Evolutionary conservation across 2,797 vertebrate species (phyloP), one percentile per base, ranked within the genome.

Genomic region (Sebastes hubbsi): DNA sequence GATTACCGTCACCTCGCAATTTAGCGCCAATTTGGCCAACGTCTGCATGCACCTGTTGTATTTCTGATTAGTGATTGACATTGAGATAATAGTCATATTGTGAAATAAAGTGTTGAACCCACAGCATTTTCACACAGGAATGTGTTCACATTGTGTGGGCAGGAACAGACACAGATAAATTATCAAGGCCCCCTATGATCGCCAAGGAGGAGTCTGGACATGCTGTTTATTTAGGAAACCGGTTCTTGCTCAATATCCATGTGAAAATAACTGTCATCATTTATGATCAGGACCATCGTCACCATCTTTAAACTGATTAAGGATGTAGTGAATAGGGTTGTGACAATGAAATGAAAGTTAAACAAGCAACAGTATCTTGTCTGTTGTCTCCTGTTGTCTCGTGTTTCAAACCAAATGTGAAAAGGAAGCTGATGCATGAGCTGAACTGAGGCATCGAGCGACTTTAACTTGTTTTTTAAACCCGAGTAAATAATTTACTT

Each of bases 191-290:
- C 0, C 2, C 4, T 8, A 52, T 2, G 4, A 25, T 32, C 58
- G 72, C 83, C 81, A 80, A 81, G 74, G 27, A 72, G 24, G 18
- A 32, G 88, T 87, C 74, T 54, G 4, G 22, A 87, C 83, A 81
- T 74, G 77, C 16, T 81, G 89, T 91, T 89, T 82, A 91, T 75
- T 29, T 82, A 77, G 11, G 16, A 65, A 68, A 12, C 32, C 2
- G 18, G 60, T 14, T 88, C 60, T 87, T 90, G 62, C 84, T 83
- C 83, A 89, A 72, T 77, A 60, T 42, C 10, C 2, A 11, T 77
- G 62, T 72, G 32, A 75, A 81, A 81, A 63, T 55, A 3, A 9
- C 7, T 29, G 4, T 49, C 14, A 36, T 59, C 6, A 16, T 58
- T 67, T 72, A 58, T 20, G 12, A 10, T 56, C 42, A 7, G 42